These are phyloP conservation scores for Caenorhabditis afra DNA, from an alignment of 2,888 invertebrate genomes.

Conservation along the genomic window DNA sequence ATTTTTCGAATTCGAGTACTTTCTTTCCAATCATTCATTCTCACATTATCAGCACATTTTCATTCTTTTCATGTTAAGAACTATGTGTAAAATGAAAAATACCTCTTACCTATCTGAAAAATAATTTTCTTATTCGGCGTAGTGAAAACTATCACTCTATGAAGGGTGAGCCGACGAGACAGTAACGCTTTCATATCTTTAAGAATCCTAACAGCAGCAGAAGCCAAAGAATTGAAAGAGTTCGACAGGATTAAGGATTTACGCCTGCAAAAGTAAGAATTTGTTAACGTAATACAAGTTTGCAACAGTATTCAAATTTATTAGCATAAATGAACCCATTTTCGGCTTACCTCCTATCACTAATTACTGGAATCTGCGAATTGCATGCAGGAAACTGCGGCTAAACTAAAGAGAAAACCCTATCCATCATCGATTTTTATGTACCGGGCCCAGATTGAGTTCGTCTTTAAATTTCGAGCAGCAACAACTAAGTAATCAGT, in stretches of 20 bases:
- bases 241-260: constrained; percentile 44
- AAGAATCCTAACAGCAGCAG: too few species aligned
- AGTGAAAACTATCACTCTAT: too few species aligned
- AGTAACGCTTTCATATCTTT: too few species aligned
- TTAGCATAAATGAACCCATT: constrained; percentile 54
- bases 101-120: too few species aligned
- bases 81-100: constrained; percentile 21
- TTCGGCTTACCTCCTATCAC: constrained; percentile 59
- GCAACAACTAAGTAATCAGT: too few species aligned
- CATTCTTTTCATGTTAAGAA: constrained; percentile 15
- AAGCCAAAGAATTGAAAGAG: constrained; percentile 57
- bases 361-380: constrained; percentile 62
- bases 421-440: constrained; percentile 62
- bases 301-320: constrained; percentile 24
- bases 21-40: constrained; percentile 2
- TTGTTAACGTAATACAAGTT: constrained; percentile 55
- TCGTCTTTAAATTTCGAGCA: too few species aligned
- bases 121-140: too few species aligned
- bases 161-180: too few species aligned
- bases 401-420: constrained; percentile 53
- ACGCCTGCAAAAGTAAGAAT: constrained; percentile 38
- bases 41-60: not conserved
- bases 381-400: constrained; percentile 60
- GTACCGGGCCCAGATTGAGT: too few species aligned
- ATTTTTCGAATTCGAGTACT: constrained; percentile 33